Conservation (phyloP, 2,113 vertebrate species). For the Peromyscus californicus region DNA sequence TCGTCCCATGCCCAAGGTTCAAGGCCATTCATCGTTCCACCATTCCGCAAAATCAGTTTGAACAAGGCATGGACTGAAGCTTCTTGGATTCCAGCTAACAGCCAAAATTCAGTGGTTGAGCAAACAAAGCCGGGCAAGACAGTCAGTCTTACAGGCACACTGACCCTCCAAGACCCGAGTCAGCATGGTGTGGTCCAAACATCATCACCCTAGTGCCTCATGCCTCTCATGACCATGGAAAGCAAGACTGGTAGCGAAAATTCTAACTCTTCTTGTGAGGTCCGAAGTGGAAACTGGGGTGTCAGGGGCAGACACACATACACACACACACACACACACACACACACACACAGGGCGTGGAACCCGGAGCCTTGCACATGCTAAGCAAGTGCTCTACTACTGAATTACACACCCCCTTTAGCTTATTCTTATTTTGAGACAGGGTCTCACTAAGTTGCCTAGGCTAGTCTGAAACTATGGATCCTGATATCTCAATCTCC, state of each 20-base stretch:
- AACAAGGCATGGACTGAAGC: conserved; percentile 45
- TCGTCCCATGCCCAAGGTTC: conserved; percentile 21
- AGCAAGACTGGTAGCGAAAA: conserved; percentile 1
- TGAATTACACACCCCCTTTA: neutral
- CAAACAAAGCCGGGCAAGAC: conserved; percentile 46
- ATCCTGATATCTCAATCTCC: neutral
- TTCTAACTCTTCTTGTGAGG: neutral
- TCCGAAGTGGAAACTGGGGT: neutral
- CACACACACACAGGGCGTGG: neutral
- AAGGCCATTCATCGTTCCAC: conserved; percentile 34
- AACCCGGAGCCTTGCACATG: neutral
- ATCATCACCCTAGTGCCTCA: conserved; percentile 12
- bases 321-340: too few species aligned
- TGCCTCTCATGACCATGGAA: neutral
- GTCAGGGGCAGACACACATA: neutral
- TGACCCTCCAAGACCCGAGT: conserved; percentile 71
- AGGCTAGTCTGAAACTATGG: neutral
- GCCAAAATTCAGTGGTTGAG: conserved; percentile 44
- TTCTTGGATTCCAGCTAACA: conserved; percentile 72
- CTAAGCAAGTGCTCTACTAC: neutral
- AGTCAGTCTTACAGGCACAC: conserved; percentile 60
- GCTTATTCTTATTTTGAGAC: neutral
- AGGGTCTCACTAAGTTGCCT: neutral
- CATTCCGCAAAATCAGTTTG: conserved; percentile 40
- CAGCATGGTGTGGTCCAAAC: conserved; percentile 29